Base-by-base conservation (phyloP, 2,888 invertebrate species). In the Eristalis pertinax region DNA sequence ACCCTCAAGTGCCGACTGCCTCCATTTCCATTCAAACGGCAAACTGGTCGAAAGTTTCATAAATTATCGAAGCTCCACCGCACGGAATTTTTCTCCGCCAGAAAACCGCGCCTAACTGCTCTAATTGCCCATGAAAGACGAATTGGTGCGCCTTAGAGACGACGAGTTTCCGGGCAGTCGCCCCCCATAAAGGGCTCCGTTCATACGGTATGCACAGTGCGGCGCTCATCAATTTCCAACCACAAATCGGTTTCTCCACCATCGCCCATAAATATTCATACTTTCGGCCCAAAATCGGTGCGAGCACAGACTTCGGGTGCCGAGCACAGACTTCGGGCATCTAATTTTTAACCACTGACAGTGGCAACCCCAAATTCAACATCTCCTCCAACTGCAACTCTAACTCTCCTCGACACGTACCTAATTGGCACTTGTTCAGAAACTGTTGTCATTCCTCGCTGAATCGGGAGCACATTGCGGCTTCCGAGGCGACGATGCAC, bases 391-490 rank as follows among this genome's bases (percentile, higher is more conserved):
- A 29, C 29, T 29, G n/a, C 65, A 60, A 58, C 38, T 58, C 35
- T 15, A 63, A 73, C 41, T 62, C 73, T 41, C 32, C 32, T 41
- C 73, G 62, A 83, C 78, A 69, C 26, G 26, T 26, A 26, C 24
- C 24, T 68, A 64, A 62, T 83, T 83, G 83, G 83, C 83, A 77
- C n/a, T 56, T 58, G 62, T 70, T 62, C 72, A 77, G 50, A 64
- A 58, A 58, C 58, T 29, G 41, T 60, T 58, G 38, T 24, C n/a
- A 43, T 43, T 50, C 29, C 32, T 32, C 19, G 50, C 13, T 15
- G 35, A 70, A 70, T 70, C 35, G 13, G 35, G 38, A 58, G 56
- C 56, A 58, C 69, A 69, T 69, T 22, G 29, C 50, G 43, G 41
- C 63, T 5, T 5, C 19, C 19, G 50, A 19, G 50, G 19, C 50